A percentile compares a stretch with the other conserved stretches of the same genome.
Evolutionary conservation across 2,797 vertebrate genomes (phyloP).

Genomic region (Characodon lateralis): DNA sequence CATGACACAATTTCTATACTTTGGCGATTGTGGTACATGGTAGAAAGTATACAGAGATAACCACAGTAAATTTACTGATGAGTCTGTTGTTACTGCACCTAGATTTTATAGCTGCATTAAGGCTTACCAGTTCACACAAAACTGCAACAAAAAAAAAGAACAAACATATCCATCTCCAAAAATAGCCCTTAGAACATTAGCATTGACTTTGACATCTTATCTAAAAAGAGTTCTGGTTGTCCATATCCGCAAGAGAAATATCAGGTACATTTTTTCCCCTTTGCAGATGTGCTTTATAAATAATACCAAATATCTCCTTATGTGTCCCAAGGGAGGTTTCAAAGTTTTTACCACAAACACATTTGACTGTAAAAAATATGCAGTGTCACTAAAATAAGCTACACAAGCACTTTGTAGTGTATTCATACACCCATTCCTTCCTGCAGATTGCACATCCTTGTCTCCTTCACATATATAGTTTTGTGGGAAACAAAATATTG

Average conservation of each 20-base stretch:
- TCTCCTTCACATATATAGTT: background rate
- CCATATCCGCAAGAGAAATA: constrained; percentile 31
- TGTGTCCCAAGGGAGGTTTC: constrained; percentile 42
- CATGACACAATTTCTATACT: background rate
- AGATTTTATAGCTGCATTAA: constrained; percentile 19
- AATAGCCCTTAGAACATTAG: constrained; percentile 45
- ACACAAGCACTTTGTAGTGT: background rate
- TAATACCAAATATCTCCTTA: constrained; percentile 36
- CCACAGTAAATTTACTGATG: background rate
- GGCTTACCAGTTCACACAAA: constrained; percentile 7
- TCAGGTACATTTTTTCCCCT: background rate
- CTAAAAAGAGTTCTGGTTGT: constrained; percentile 30
- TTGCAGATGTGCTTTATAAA: constrained; percentile 38
- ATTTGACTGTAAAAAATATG: background rate
- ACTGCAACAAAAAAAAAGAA: constrained; percentile 15
- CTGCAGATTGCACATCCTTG: background rate
- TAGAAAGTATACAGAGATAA: background rate
- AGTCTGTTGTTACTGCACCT: background rate
- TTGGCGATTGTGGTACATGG: background rate
- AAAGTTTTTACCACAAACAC: background rate
- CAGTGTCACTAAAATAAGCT: background rate
- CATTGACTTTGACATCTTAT: constrained; percentile 38
- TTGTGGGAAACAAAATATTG: no score
- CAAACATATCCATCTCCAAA: constrained; percentile 29
- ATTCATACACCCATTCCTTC: background rate